These are phyloP conservation scores for Meteorus sp. DNA, from an alignment of 1,140 invertebrate genomes.

Conservation along the genomic window DNA sequence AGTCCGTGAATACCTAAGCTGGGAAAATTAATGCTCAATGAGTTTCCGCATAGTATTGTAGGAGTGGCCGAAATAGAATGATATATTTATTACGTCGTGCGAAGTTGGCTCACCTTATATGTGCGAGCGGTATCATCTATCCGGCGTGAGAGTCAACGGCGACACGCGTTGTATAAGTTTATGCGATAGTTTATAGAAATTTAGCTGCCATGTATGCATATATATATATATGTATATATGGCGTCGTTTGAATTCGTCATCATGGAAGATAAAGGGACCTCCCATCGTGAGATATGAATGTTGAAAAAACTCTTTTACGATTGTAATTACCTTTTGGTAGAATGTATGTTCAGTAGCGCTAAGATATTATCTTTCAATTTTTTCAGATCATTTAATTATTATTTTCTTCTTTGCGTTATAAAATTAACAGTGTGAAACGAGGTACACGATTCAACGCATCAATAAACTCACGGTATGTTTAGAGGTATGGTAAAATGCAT, in stretches of 20 bases:
- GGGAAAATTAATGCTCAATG: constrained; percentile 39
- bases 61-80: constrained; percentile 41
- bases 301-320: too few species aligned
- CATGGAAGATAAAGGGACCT: background rate
- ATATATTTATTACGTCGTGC: constrained; percentile 38
- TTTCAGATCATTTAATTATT: too few species aligned
- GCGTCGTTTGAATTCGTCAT: constrained; percentile 9
- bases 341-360: too few species aligned
- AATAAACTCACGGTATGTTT: too few species aligned
- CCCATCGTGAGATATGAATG: background rate
- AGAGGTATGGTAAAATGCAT: too few species aligned
- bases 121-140: background rate
- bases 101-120: constrained; percentile 1
- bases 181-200: too few species aligned
- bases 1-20: background rate
- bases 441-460: too few species aligned
- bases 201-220: background rate
- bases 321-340: too few species aligned
- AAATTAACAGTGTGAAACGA: too few species aligned
- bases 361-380: too few species aligned
- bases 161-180: constrained; percentile 11
- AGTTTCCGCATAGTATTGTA: constrained; percentile 38
- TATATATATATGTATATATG: too few species aligned
- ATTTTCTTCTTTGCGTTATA: too few species aligned
- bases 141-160: background rate